These are phyloP conservation scores for Mus pahari DNA, from an alignment of 2,113 vertebrate genomes.

Conservation along the genomic window DNA sequence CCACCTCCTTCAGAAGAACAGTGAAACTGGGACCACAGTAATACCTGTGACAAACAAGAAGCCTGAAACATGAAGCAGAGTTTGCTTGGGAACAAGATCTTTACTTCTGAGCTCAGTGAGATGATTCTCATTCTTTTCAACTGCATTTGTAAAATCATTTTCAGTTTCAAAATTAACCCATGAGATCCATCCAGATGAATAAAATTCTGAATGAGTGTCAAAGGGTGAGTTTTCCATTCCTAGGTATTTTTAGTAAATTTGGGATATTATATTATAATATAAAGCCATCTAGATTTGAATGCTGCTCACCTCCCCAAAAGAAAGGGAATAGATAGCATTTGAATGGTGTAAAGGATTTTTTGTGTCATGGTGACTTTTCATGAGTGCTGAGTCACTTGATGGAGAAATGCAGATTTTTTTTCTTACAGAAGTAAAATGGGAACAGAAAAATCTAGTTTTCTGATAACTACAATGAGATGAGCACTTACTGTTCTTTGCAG, in stretches of 20 bases:
- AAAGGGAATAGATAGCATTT: neutral
- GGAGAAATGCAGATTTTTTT: neutral
- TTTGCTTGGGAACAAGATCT: neutral
- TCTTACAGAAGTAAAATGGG: neutral
- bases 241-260: slow-evolving; percentile 6
- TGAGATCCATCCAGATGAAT: neutral
- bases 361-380: neutral
- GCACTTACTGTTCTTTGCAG: slow-evolving; percentile 17
- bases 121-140: neutral
- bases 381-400: slow-evolving; percentile 12
- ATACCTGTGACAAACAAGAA: neutral
- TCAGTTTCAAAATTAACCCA: neutral
- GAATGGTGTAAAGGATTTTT: neutral
- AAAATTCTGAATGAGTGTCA: neutral
- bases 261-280: too few species aligned
- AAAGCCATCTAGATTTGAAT: slow-evolving; percentile 25
- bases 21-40: neutral
- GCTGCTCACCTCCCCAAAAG: neutral
- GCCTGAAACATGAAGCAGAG: neutral
- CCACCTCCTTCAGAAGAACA: neutral
- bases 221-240: slow-evolving; percentile 18
- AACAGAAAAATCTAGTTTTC: neutral
- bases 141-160: neutral
- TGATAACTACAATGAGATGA: neutral
- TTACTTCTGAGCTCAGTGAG: neutral